Base-by-base conservation (phyloP, 2,113 vertebrate genomes). In the Rhegmatorhina hoffmannsi region DNA sequence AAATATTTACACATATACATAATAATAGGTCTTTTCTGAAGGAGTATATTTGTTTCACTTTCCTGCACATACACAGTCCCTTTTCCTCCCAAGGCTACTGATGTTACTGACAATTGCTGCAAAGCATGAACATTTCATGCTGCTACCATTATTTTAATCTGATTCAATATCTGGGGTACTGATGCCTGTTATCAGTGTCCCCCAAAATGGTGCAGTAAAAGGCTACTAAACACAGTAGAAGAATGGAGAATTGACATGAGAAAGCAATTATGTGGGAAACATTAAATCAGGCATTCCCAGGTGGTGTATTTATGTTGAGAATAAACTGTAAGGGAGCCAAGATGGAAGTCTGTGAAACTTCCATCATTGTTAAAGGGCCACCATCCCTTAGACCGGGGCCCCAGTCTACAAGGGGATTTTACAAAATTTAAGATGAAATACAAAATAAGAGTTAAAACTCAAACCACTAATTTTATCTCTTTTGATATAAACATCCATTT, bases 241-340 rank as follows among this genome's bases (percentile, higher is more conserved):
- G 92, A 79, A 43, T 12, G 69, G 90, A 90, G 87, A 94, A 87
- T 5, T 86, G 94, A 92, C 96, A 93, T 89, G 95, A 96, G 96
- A 95, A 92, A 94, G 95, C 80, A 97, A 97, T 97, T 97, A 94
- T 67, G 89, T 93, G 95, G 95, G 97, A 96, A 96, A 89, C 91
- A 67, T 60, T 84, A 89, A 79, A 87, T 93, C 91, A 85, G 83
- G 53, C 94, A 87, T 96, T 97, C 97, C 97, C 97, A 94, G 91
- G 89, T 95, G 96, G 89, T 96, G 95, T 90, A 92, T 96, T 95
- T 97, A 96, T 94, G 76, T 67, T 91, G 92, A 95, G 96, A 91
- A 70, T 89, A 86, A 95, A 95, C 84, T 89, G 73, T 97, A 89
- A 69, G 53, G 26, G 86, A 97, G 96, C 96, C 94, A 94, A 78